Evolutionary conservation across 2,888 invertebrate species (phyloP).

Genomic region (Synergus gifuensis): DNA sequence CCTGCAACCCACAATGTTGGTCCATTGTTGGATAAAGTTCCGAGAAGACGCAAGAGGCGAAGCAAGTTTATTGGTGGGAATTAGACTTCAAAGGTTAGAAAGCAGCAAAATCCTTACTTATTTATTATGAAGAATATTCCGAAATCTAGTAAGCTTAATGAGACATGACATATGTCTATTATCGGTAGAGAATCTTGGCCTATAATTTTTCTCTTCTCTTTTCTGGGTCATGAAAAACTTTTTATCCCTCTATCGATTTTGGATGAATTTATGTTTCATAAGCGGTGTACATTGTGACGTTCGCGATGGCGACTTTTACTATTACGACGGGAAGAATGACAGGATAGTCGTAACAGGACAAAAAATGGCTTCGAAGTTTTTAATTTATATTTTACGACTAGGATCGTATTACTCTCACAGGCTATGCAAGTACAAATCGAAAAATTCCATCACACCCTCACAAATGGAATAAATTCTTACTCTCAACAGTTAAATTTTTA

Average conservation of each 20-base stretch:
- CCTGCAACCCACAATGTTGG: conserved; percentile 45
- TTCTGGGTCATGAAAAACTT: neutral
- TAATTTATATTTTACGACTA: conserved; percentile 2
- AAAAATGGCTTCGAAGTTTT: conserved; percentile 2
- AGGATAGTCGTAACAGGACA: neutral
- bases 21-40: conserved; percentile 57
- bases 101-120: conserved; percentile 51
- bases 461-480: neutral
- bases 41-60: conserved; percentile 51
- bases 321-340: neutral
- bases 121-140: conserved; percentile 55
- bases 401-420: neutral
- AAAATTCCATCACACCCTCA: neutral
- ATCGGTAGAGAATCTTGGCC: conserved; percentile 23
- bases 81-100: conserved; percentile 47
- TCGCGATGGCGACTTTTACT: neutral
- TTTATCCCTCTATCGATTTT: neutral
- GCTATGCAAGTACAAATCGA: neutral
- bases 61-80: conserved; percentile 58
- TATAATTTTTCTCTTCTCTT: neutral
- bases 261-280: neutral
- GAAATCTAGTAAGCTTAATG: conserved; percentile 53
- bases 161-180: conserved; percentile 49
- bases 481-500: neutral
- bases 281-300: neutral